These are phyloP conservation scores for Morus bassanus DNA, from an alignment of 2,797 vertebrate species.

Conservation along the genomic window DNA sequence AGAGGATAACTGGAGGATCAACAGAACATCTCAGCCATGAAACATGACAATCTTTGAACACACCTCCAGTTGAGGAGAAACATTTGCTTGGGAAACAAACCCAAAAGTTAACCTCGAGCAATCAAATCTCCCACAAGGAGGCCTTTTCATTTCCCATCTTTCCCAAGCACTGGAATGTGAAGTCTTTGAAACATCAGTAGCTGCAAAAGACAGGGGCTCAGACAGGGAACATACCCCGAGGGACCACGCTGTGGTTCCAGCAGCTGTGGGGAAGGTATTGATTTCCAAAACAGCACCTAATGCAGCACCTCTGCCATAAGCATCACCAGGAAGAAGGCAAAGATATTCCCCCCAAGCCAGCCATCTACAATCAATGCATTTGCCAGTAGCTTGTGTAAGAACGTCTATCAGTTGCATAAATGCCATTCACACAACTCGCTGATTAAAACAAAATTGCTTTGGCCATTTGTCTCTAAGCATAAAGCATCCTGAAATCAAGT, in stretches of 20 bases:
- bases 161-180: slow-evolving; percentile 1
- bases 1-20: not conserved
- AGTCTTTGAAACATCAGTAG: slow-evolving; percentile 43
- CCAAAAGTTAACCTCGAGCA: slow-evolving; percentile 20
- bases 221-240: not conserved
- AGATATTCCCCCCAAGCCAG: not conserved
- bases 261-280: not conserved
- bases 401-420: not conserved
- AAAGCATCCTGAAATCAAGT: not conserved
- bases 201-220: not conserved
- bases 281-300: not conserved
- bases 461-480: not conserved
- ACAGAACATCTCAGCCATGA: not conserved
- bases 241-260: not conserved
- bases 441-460: not conserved
- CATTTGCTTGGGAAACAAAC: not conserved
- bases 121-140: not conserved
- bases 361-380: not conserved
- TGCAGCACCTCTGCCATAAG: not conserved
- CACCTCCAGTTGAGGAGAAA: slow-evolving; percentile 1
- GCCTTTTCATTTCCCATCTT: slow-evolving; percentile 36
- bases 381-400: not conserved
- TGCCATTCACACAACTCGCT: not conserved
- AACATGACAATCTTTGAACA: slow-evolving; percentile 25
- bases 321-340: not conserved